Conservation (phyloP, 1,140 invertebrate species). For the Drusus annulatus region DNA sequence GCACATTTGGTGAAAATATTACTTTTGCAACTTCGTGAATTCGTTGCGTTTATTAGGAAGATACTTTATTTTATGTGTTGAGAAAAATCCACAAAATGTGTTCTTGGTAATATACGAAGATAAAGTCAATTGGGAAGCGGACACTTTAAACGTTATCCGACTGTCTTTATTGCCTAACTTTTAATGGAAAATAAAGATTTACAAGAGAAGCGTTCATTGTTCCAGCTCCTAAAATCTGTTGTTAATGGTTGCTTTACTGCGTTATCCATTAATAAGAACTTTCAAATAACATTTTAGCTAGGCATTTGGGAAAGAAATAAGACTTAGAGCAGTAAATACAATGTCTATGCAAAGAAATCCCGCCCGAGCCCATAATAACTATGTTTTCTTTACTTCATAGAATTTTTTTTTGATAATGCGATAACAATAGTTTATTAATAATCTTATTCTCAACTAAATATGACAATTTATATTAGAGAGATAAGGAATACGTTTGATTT, state of each 20-base stretch:
- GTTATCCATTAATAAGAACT: constrained; percentile 18
- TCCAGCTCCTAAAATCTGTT: constrained; percentile 4
- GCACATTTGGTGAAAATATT: constrained; percentile 54
- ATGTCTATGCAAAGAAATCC: too few species aligned
- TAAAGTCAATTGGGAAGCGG: constrained; percentile 19
- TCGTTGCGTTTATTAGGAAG: constrained; percentile 51
- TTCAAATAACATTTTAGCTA: neutral
- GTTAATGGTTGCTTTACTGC: constrained; percentile 16
- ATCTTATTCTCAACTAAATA: too few species aligned
- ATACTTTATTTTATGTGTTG: constrained; percentile 48
- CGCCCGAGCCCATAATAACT: too few species aligned
- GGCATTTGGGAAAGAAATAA: too few species aligned
- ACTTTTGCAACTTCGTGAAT: constrained; percentile 53
- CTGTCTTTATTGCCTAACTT: constrained; percentile 45
- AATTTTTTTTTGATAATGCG: too few species aligned
- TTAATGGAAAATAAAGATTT: constrained; percentile 43
- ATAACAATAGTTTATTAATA: too few species aligned
- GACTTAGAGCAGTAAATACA: too few species aligned
- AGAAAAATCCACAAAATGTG: constrained; percentile 29
- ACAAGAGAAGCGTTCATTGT: constrained; percentile 24
- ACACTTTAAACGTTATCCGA: constrained; percentile 27
- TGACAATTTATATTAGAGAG: too few species aligned
- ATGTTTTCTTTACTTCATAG: too few species aligned
- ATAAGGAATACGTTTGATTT: too few species aligned
- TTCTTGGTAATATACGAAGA: neutral